These are phyloP conservation scores for Linnaemya vulpina DNA, from an alignment of 2,888 invertebrate species.

Conservation along the genomic window DNA sequence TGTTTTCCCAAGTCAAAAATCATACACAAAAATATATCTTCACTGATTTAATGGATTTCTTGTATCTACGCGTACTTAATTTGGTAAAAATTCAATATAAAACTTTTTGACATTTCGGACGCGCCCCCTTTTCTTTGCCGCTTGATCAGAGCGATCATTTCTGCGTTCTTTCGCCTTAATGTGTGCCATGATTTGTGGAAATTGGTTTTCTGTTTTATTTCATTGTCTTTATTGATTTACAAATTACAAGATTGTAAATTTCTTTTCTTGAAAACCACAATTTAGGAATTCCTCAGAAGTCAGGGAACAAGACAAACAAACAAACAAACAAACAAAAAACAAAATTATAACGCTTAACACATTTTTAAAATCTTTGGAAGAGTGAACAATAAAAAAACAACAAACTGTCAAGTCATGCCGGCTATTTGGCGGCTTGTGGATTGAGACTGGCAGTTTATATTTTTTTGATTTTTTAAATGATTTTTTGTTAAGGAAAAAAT, in stretches of 20 bases:
- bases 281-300: constrained; percentile 58
- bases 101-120: constrained; percentile 52
- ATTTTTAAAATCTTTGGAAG: constrained; percentile 24
- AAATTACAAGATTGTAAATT: constrained; percentile 66
- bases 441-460: constrained; percentile 45
- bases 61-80: too few relatives aligned
- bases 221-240: constrained; percentile 63
- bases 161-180: constrained; percentile 61
- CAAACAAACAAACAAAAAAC: too few relatives aligned
- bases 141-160: constrained; percentile 8
- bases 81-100: constrained; percentile 32
- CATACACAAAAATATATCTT: neutral
- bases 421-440: constrained; percentile 57
- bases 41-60: constrained; percentile 54
- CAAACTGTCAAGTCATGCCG: constrained; percentile 58
- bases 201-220: constrained; percentile 37
- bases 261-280: neutral
- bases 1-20: neutral
- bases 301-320: constrained; percentile 14
- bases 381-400: too few relatives aligned
- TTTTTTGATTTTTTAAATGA: constrained; percentile 35
- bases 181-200: constrained; percentile 70
- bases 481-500: constrained; percentile 13
- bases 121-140: constrained; percentile 54
- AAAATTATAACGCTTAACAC: constrained; percentile 40